These are phyloP conservation scores for Brachynemurus nebulosus DNA, from an alignment of 2,888 invertebrate genomes.

Conservation along the genomic window DNA sequence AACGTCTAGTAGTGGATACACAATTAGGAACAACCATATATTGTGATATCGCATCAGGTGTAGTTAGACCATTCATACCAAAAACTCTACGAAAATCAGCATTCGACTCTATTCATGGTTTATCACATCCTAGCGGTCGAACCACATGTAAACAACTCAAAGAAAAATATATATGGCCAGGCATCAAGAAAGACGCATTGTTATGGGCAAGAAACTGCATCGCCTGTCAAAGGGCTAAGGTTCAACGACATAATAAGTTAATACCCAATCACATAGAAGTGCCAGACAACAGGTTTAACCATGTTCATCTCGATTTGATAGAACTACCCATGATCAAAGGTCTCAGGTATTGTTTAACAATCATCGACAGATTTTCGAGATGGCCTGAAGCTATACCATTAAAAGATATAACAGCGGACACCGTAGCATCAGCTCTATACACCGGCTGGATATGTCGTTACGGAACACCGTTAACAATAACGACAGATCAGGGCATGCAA, in stretches of 20 bases:
- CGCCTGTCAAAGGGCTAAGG: too few species aligned
- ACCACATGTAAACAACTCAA: slow-evolving; percentile 13
- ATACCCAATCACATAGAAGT: too few species aligned
- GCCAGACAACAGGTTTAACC: background rate
- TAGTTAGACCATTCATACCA: too few species aligned
- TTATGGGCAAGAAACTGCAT: too few species aligned
- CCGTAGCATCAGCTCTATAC: slow-evolving; percentile 2
- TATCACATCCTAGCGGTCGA: slow-evolving; percentile 16
- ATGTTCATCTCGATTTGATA: slow-evolving; percentile 7
- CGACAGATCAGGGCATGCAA: too few species aligned
- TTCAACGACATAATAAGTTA: too few species aligned
- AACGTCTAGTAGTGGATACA: slow-evolving; percentile 1
- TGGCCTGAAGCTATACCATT: slow-evolving; percentile 8
- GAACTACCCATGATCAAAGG: background rate
- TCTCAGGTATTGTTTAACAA: slow-evolving; percentile 5
- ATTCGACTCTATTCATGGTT: too few species aligned
- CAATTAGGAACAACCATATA: background rate
- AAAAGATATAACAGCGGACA: slow-evolving; percentile 6
- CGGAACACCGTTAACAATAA: too few species aligned
- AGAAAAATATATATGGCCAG: slow-evolving; percentile 20
- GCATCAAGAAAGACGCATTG: slow-evolving; percentile 13
- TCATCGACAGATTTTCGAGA: slow-evolving; percentile 6
- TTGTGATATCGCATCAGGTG: slow-evolving; percentile 16
- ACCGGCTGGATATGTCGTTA: background rate
- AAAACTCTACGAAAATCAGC: too few species aligned